Conservation (phyloP, 2,888 invertebrate species). For the Drosophila neotestacea region DNA sequence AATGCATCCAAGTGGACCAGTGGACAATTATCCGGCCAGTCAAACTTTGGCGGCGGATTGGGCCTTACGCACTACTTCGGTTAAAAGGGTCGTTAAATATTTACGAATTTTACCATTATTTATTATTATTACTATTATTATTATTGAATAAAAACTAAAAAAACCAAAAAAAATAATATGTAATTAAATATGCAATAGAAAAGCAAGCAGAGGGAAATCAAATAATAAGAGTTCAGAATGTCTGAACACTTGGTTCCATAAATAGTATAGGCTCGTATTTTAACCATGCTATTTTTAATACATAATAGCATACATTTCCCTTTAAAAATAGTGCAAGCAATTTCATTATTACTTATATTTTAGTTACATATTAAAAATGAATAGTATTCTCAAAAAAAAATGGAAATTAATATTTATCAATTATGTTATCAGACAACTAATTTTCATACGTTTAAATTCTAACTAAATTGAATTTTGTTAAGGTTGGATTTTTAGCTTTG, state of each 20-base stretch:
- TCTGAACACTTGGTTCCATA: no score
- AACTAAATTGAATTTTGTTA: conserved; percentile 33
- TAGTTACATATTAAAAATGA: no score
- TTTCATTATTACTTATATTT: no score
- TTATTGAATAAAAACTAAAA: conserved; percentile 2
- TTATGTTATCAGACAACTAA: background rate
- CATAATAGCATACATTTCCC: no score
- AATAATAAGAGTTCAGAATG: background rate
- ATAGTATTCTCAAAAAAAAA: no score
- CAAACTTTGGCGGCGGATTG: conserved; percentile 67
- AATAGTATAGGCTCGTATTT: no score
- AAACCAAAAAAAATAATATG: background rate
- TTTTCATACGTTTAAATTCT: background rate
- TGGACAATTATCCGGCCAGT: conserved; percentile 51
- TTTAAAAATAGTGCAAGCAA: no score
- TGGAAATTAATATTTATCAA: no score
- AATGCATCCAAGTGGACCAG: conserved; percentile 55
- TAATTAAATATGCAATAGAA: background rate
- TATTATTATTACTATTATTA: conserved; percentile 28
- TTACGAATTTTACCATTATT: conserved; percentile 21
- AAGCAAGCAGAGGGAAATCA: background rate
- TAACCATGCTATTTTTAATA: no score
- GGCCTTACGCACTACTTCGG: conserved; percentile 76
- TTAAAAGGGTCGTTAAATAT: conserved; percentile 17
- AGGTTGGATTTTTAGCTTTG: conserved; percentile 11